Conservation (phyloP, 2,888 invertebrate species). For the Drosophila limbata region DNA sequence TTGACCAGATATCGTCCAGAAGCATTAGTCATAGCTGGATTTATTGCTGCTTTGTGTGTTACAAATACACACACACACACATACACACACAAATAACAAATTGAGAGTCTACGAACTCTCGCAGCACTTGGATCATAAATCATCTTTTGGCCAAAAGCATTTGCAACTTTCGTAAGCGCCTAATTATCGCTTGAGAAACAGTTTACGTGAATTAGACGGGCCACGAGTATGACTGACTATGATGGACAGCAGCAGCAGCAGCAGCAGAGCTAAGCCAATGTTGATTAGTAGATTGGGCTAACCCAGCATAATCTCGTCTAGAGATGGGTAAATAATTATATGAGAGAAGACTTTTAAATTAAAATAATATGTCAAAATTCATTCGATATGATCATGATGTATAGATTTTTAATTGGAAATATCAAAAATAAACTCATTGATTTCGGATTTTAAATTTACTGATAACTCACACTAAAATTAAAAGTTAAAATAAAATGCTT, state of each 20-base stretch:
- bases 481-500: no score
- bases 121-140: slow-evolving; percentile 66
- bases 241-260: slow-evolving; percentile 6
- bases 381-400: no score
- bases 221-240: slow-evolving; percentile 10
- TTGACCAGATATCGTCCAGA: slow-evolving; percentile 24
- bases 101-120: slow-evolving; percentile 59
- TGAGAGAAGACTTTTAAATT: no score
- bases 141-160: slow-evolving; percentile 53
- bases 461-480: no score
- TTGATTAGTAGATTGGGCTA: slow-evolving; percentile 17
- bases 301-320: slow-evolving; percentile 49
- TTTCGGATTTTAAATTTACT: no score
- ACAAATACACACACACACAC: not conserved
- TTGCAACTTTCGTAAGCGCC: slow-evolving; percentile 54
- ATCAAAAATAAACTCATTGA: no score
- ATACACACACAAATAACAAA: slow-evolving; percentile 51
- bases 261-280: slow-evolving; percentile 16
- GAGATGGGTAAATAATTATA: not conserved
- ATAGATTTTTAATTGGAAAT: no score
- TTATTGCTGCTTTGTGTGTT: slow-evolving; percentile 19
- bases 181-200: slow-evolving; percentile 66
- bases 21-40: slow-evolving; percentile 48
- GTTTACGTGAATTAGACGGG: slow-evolving; percentile 12
- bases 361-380: no score